Evolutionary conservation across 2,888 invertebrate genomes (phyloP).

Genomic region (Xanthorhoe designata): DNA sequence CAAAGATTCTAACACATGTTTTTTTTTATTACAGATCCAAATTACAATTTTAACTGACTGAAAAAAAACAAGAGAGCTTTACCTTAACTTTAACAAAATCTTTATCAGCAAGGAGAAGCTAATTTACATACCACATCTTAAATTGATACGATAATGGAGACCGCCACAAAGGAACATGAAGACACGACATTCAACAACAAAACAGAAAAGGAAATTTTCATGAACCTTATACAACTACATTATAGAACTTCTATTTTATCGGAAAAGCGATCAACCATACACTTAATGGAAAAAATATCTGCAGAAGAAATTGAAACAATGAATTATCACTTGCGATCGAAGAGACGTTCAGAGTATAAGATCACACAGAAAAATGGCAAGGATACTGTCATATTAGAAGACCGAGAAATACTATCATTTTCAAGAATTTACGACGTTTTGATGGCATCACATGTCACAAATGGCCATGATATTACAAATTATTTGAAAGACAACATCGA

Average conservation of each 20-base stretch:
- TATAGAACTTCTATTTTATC: not conserved
- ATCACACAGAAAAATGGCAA: no score
- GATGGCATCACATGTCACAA: slow-evolving; percentile 6
- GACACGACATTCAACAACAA: not conserved
- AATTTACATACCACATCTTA: not conserved
- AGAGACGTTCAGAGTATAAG: no score
- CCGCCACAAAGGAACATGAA: not conserved
- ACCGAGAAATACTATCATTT: not conserved
- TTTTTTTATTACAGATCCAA: no score
- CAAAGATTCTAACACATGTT: no score
- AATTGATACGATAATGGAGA: not conserved
- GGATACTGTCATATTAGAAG: no score
- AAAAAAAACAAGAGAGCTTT: no score
- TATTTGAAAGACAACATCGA: not conserved
- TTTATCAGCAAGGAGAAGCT: not conserved
- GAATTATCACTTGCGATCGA: not conserved
- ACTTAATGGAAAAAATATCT: not conserved
- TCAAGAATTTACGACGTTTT: slow-evolving; percentile 6
- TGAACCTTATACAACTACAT: not conserved
- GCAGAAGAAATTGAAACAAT: not conserved
- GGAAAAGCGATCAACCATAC: not conserved
- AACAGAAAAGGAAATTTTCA: not conserved
- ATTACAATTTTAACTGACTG: no score
- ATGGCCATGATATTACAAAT: slow-evolving; percentile 1
- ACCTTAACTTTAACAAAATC: no score